A percentile compares a stretch with the other conserved stretches of the same genome.
phyloP scores from a whole-genome alignment of 30 jellyfish, hydroid and myxozoan genomes.

The Turritopsis dohrnii region DNA sequence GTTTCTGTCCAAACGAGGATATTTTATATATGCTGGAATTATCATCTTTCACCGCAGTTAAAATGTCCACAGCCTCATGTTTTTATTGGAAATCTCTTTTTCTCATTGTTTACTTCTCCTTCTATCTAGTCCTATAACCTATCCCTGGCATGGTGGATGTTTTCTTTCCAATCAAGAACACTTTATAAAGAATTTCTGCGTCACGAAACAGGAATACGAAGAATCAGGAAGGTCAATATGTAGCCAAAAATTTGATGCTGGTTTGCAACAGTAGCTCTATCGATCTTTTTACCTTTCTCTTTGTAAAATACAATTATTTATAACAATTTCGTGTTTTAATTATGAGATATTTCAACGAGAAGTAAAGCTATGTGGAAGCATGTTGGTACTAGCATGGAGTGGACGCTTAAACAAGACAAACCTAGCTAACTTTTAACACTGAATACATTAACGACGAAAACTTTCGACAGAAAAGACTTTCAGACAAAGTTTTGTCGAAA shows the following conservation, averaged over 20 bases:
- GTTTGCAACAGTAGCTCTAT: neutral
- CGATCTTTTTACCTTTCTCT: neutral
- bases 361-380: too few species aligned
- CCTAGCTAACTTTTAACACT: too few species aligned
- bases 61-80: too few species aligned
- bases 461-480: too few species aligned
- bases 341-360: too few species aligned
- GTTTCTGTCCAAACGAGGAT: neutral
- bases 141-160: slow-evolving; percentile 92
- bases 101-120: neutral
- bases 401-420: too few species aligned
- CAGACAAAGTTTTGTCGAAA: too few species aligned
- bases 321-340: neutral
- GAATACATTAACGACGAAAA: too few species aligned
- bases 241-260: slow-evolving; percentile 68
- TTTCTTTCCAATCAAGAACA: slow-evolving; percentile 46
- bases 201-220: slow-evolving; percentile 79
- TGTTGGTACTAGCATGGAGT: too few species aligned
- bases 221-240: slow-evolving; percentile 80
- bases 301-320: too few species aligned
- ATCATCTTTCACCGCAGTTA: neutral
- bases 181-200: slow-evolving; percentile 49
- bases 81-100: too few species aligned
- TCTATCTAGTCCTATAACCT: slow-evolving; percentile 59
- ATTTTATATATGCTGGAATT: neutral